Base-by-base conservation (phyloP, 2,797 vertebrate genomes). In the Podargus strigoides region DNA sequence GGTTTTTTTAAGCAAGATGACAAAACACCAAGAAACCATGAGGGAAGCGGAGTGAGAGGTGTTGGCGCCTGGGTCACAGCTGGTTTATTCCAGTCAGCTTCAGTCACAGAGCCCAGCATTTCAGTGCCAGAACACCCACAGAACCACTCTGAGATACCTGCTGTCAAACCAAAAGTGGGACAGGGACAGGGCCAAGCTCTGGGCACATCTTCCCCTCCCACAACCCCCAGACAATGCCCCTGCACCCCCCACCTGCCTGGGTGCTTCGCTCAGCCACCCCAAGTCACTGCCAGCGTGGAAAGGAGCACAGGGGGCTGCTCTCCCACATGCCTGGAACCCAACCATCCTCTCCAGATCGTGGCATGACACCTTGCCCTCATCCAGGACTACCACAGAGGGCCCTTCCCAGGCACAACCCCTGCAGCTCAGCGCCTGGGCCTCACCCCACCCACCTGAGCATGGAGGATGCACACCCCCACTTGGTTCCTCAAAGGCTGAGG, bases 61-160 rank as follows among this genome's bases (percentile, higher is more conserved):
- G n/a, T 3, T 28, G 8, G 18, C 24, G 17, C 10, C 0, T 0
- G 19, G 36, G 9, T 16, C 19, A 19, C 3, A 9, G 24, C 3
- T 0, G 1, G 4, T 28, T 50, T 50, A 39, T 55, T 72, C 27
- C 30, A 30, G 11, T 13, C 3, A 1, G 5, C 19, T 76, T 41
- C 28, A 20, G 58, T 39, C 3, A 30, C 53, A 76, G 27, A 56
- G 17, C 41, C 39, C 37, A 44, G 24, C 11, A 16, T 27, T 62
- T 46, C 7, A 20, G n/a, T 8, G 16, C 6, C 14, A 37, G 22
- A 42, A 22, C 69, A 44, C 8, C 4, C 1, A 2, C 7, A 7
- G 17, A 49, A 23, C 18, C 7, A 32, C 55, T 70, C 14, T 12
- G 34, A 26, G n/a, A 60, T 6, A 32, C 6, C n/a, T 21, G 8